phyloP scores from a whole-genome alignment of 1,140 invertebrate genomes.

The Eumaeus atala region DNA sequence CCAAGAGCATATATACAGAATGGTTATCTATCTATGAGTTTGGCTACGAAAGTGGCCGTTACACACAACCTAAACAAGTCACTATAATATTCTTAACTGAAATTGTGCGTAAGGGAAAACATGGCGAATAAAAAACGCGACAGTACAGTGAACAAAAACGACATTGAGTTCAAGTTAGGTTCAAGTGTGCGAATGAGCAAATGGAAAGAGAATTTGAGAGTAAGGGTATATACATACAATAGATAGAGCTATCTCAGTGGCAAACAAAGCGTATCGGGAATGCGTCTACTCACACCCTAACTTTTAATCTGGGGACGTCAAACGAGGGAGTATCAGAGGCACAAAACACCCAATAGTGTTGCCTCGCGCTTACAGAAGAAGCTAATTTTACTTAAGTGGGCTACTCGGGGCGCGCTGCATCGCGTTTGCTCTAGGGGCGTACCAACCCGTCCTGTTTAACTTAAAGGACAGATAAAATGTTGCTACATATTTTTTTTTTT shows the following conservation, averaged over 20 bases:
- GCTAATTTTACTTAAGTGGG: slow-evolving; percentile 73
- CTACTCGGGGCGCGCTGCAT: slow-evolving; percentile 50
- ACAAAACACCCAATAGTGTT: slow-evolving; percentile 71
- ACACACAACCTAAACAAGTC: too few species aligned
- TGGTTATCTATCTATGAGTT: too few species aligned
- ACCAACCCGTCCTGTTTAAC: slow-evolving; percentile 40
- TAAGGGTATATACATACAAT: slow-evolving; percentile 27
- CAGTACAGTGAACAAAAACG: slow-evolving; percentile 8
- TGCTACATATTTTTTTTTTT: background rate
- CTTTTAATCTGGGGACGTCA: slow-evolving; percentile 59
- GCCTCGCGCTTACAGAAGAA: slow-evolving; percentile 64
- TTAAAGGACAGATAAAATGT: slow-evolving; percentile 45
- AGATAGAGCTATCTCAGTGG: slow-evolving; percentile 22
- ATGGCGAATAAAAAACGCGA: background rate
- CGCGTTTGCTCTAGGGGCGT: slow-evolving; percentile 38
- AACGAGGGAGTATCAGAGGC: slow-evolving; percentile 57
- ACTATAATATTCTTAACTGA: too few species aligned
- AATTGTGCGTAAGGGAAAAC: too few species aligned
- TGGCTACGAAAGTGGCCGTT: too few species aligned
- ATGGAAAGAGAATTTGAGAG: slow-evolving; percentile 36
- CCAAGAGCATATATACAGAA: too few species aligned
- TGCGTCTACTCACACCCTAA: slow-evolving; percentile 32
- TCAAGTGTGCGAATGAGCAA: slow-evolving; percentile 29
- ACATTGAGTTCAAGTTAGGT: slow-evolving; percentile 20
- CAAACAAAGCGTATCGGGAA: slow-evolving; percentile 48